These are phyloP conservation scores for Montipora foliosa DNA, from an alignment of 64 coral and sea anemone species.

Conservation along the genomic window DNA sequence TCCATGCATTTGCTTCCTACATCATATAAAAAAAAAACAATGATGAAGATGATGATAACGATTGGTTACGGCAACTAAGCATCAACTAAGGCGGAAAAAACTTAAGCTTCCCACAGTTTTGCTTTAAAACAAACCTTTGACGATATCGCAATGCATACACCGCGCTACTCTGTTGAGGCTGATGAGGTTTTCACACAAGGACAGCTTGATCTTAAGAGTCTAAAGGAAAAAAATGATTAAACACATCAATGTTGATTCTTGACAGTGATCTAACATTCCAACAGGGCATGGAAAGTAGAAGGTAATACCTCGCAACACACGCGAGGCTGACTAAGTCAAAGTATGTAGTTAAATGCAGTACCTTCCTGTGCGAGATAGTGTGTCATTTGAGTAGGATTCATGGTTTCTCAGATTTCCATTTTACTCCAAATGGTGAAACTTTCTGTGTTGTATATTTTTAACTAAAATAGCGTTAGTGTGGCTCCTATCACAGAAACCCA, in stretches of 20 bases:
- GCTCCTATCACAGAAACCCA: too few relatives aligned
- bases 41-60: neutral
- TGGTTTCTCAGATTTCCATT: too few relatives aligned
- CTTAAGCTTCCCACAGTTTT: neutral
- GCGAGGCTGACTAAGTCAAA: too few relatives aligned
- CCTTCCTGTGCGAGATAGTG: too few relatives aligned
- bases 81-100: neutral
- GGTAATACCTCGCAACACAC: neutral
- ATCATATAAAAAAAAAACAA: too few relatives aligned
- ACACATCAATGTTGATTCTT: neutral
- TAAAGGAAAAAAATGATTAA: neutral
- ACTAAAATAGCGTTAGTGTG: too few relatives aligned
- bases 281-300: neutral
- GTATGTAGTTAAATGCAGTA: too few relatives aligned
- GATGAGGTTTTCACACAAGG: conserved; percentile 68
- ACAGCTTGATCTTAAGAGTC: conserved; percentile 54
- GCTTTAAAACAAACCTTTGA: neutral
- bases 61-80: neutral
- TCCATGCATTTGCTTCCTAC: too few relatives aligned
- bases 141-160: conserved; percentile 42
- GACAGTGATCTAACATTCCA: neutral
- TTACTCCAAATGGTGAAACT: too few relatives aligned
- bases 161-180: conserved; percentile 34
- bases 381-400: too few relatives aligned
- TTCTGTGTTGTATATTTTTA: too few relatives aligned